Conservation (phyloP, 2,113 vertebrate genomes). For the Erinaceus europaeus region DNA sequence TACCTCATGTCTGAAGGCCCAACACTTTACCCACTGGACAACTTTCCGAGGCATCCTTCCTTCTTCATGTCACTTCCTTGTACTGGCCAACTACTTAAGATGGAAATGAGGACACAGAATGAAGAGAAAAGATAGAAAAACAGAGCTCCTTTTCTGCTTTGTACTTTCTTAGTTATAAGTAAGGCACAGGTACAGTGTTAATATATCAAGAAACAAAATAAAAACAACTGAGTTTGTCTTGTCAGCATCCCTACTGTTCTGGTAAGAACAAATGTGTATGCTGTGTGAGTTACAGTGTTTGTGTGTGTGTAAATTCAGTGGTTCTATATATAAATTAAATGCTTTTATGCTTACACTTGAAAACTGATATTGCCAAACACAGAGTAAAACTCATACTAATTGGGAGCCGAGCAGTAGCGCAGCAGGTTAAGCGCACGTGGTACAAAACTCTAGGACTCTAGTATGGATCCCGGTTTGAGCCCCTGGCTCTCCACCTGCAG, state of each 20-base stretch:
- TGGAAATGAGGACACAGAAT: not conserved
- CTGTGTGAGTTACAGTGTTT: not conserved
- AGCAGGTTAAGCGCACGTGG: too few species aligned
- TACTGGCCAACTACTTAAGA: not conserved
- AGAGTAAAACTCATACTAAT: not conserved
- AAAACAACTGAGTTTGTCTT: not conserved
- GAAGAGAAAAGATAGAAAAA: too few species aligned
- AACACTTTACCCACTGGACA: too few species aligned
- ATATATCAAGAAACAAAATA: not conserved
- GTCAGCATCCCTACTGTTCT: not conserved
- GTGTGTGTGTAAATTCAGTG: not conserved
- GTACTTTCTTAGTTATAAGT: not conserved
- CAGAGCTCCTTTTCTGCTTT: not conserved
- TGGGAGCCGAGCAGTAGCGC: too few species aligned
- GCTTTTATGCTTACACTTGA: not conserved
- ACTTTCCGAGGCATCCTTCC: not conserved
- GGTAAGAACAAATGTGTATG: not conserved
- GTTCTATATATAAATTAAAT: not conserved
- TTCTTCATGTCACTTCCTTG: not conserved
- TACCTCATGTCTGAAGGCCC: too few species aligned
- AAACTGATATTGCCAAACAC: constrained; percentile 13
- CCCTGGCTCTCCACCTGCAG: too few species aligned
- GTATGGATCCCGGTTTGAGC: too few species aligned
- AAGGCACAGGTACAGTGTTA: not conserved
- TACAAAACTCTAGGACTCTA: too few species aligned